phyloP scores from a whole-genome alignment of 2,113 vertebrate species.

The Orthonyx spaldingii region DNA sequence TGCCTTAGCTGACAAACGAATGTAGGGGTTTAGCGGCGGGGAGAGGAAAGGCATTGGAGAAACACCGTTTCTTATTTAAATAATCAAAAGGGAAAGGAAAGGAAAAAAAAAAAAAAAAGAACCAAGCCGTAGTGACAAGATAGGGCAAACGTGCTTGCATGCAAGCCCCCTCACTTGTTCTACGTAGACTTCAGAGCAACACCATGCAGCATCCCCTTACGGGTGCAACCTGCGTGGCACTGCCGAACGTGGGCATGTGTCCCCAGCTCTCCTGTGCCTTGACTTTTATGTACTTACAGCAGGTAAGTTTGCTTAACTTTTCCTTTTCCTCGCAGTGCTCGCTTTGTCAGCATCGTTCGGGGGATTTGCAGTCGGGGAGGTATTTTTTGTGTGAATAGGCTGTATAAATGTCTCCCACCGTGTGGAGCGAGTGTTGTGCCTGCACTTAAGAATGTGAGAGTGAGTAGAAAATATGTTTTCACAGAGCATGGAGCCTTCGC shows the following conservation, averaged over 20 bases:
- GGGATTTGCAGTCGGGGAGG: neutral
- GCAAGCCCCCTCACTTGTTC: constrained; percentile 76
- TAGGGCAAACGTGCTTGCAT: constrained; percentile 70
- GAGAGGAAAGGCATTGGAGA: neutral
- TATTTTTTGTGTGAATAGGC: constrained; percentile 22
- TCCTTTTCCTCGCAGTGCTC: constrained; percentile 3
- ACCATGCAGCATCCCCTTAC: constrained; percentile 93
- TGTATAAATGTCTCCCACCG: constrained; percentile 29
- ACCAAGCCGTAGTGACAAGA: constrained; percentile 57
- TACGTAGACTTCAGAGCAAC: constrained; percentile 76
- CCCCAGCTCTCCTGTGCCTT: constrained; percentile 96
- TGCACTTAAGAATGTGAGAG: constrained; percentile 14
- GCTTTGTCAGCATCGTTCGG: constrained; percentile 24
- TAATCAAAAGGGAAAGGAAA: neutral
- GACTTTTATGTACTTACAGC: constrained; percentile 99
- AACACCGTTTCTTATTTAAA: constrained; percentile 29
- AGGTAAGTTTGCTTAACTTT: constrained; percentile 84
- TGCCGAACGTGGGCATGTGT: constrained; percentile 93
- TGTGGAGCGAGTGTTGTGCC: neutral
- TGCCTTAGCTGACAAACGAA: constrained; percentile 69
- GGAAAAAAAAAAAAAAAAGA: neutral
- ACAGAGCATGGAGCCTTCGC: neutral
- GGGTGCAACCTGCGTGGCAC: constrained; percentile 93
- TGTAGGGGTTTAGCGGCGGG: constrained; percentile 42
- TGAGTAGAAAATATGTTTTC: constrained; percentile 24